Conservation (phyloP, 2,888 invertebrate species). For the Trissolcus brochymenae region DNA sequence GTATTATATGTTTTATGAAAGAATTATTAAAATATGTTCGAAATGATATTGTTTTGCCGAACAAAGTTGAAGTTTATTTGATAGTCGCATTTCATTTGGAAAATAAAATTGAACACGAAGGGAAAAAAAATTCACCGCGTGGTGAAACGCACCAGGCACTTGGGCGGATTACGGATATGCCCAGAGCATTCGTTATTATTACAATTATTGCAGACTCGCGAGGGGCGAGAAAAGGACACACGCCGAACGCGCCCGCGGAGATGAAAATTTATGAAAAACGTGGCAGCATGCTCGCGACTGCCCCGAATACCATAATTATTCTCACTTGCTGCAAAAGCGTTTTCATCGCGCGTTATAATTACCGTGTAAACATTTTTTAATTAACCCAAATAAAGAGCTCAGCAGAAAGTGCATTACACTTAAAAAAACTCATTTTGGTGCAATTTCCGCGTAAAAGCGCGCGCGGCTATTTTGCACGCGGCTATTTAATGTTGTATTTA, state of each 20-base stretch:
- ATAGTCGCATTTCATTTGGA: slow-evolving; percentile 9
- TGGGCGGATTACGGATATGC: slow-evolving; percentile 17
- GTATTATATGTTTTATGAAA: no score
- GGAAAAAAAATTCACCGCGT: slow-evolving; percentile 23
- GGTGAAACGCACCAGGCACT: slow-evolving; percentile 22
- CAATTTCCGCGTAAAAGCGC: no score
- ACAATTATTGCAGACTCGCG: slow-evolving; percentile 23
- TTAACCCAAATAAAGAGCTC: slow-evolving; percentile 12
- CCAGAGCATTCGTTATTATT: slow-evolving; percentile 41
- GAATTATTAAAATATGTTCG: no score
- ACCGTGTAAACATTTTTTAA: slow-evolving; percentile 30
- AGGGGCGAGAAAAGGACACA: slow-evolving; percentile 3
- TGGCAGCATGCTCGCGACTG: no score
- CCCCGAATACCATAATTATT: slow-evolving; percentile 23
- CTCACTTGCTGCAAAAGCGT: slow-evolving; percentile 6
- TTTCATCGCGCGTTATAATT: slow-evolving; percentile 10
- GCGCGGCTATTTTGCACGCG: background rate
- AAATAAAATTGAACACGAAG: slow-evolving; percentile 37
- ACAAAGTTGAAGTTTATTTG: background rate
- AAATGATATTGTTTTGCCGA: no score
- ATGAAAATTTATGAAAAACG: slow-evolving; percentile 34
- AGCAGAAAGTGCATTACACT: slow-evolving; percentile 3
- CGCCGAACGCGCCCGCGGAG: slow-evolving; percentile 10
- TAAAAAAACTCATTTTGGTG: background rate
- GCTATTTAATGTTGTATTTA: slow-evolving; percentile 18